Evolutionary conservation across 2,113 vertebrate genomes (phyloP).

Genomic region (Himantopus leucocephalus): DNA sequence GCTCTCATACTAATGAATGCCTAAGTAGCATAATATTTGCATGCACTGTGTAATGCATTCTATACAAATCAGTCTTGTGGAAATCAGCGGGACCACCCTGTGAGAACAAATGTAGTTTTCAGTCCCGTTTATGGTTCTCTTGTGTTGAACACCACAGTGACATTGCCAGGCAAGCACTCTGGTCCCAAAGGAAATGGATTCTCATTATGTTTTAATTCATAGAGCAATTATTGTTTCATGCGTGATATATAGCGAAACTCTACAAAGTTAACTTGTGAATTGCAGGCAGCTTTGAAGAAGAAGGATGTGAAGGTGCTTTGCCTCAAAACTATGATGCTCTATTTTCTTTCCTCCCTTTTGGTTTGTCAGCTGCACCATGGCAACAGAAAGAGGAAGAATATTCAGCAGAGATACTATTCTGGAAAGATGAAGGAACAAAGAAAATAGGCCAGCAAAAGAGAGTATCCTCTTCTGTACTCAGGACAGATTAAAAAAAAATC

Average conservation of each 20-base stretch:
- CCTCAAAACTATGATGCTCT: background rate
- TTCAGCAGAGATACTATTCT: background rate
- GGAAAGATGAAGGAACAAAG: background rate
- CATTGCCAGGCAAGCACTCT: background rate
- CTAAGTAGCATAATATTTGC: background rate
- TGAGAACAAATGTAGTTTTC: background rate
- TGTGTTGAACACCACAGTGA: background rate
- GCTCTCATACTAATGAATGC: background rate
- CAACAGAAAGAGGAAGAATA: background rate
- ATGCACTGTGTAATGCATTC: background rate
- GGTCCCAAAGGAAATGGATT: background rate
- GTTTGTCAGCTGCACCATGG: background rate
- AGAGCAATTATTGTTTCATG: background rate
- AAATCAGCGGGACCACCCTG: background rate
- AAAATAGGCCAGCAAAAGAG: background rate
- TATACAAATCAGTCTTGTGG: background rate
- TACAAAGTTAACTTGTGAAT: background rate
- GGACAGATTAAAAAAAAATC: background rate
- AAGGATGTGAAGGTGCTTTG: background rate
- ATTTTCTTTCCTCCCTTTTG: background rate
- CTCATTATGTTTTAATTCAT: background rate
- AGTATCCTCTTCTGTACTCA: background rate
- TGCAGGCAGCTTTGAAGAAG: background rate
- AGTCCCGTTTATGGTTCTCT: background rate
- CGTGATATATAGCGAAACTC: background rate